Conservation (phyloP, 2,888 invertebrate species). For the Drosophila fungiperda region DNA sequence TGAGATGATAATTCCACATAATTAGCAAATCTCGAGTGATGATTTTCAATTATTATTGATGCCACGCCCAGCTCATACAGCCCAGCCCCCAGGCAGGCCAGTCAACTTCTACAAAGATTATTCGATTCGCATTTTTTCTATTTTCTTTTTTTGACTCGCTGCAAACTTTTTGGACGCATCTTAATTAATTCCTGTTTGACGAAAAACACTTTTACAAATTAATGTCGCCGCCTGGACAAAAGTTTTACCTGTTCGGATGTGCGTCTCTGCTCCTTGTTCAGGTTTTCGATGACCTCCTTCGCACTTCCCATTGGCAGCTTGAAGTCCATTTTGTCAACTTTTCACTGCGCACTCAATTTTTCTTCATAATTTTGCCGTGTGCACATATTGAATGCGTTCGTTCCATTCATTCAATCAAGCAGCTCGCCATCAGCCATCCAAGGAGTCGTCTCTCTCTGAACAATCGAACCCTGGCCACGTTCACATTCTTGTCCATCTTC, state of each 20-base stretch:
- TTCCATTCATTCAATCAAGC: conserved; percentile 76
- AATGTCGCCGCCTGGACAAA: conserved; percentile 67
- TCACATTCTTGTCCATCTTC: conserved; percentile 48
- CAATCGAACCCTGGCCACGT: conserved; percentile 43
- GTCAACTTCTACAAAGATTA: conserved; percentile 40
- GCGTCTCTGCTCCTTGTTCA: conserved; percentile 40
- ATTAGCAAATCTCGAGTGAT: conserved; percentile 81
- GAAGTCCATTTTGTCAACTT: conserved; percentile 78
- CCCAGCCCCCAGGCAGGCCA: background rate
- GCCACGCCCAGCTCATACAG: conserved; percentile 18
- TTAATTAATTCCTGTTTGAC: conserved; percentile 85
- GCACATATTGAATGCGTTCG: conserved; percentile 76
- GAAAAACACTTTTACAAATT: conserved; percentile 82
- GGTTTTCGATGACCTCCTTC: conserved; percentile 43
- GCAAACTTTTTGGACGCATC: conserved; percentile 63
- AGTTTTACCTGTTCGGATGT: conserved; percentile 67
- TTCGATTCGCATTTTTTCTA: conserved; percentile 21
- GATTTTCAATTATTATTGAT: conserved; percentile 77
- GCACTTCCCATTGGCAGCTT: background rate
- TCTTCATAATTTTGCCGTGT: conserved; percentile 70
- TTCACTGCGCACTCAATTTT: conserved; percentile 65
- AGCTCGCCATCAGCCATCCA: conserved; percentile 27
- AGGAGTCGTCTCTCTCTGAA: conserved; percentile 36
- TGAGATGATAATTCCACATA: conserved; percentile 81
- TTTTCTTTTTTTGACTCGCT: background rate